Base-by-base conservation (phyloP, 2,888 invertebrate genomes). In the Pterobdella sp. region DNA sequence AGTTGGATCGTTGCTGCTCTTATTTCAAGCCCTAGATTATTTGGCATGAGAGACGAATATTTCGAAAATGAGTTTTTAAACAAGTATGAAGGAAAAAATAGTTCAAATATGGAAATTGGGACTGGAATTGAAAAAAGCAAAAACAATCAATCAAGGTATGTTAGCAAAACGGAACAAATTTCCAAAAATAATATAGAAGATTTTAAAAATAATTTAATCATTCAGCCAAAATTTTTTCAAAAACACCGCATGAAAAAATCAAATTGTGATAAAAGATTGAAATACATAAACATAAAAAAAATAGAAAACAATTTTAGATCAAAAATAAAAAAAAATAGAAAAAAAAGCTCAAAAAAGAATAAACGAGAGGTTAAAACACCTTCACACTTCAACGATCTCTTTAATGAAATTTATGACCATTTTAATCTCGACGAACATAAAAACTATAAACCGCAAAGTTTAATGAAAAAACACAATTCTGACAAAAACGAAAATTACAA, bases 1-100 rank as follows among this genome's bases (percentile, higher is more conserved):
- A 92, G 95, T 65, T 98, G 97, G 98, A 88, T 89, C 72, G 90
- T 94, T 68, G 91, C 96, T 0, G 87, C 95, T 73, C 89, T 93
- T 76, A 93, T 98, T 73, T 94, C 94, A 7, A 86, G 97, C 77
- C 95, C 96, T 22, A 96, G 97, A 0, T 91, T 95, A 76, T 80
- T 67, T 79, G 76, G 76, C 10, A 73, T 76, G 74, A 75, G 73
- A 34, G 73, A 75, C 68, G 42, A 73, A 22, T 4, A 73, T 31
- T 64, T 74, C 36, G 49, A 73, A 63, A 63, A 26, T 4, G 7
- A 29, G 10, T 7, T 18, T 42, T 7, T 14, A 42, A 42, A 18
- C 7, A 42, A 18, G 42, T 7, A 7, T 7, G 42, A 42, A 42
- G 10, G 42, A 42, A 18, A 42, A 42, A 18, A 42, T 42, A 42